Percentiles rank a stretch among this genome's conserved stretches.
Evolutionary conservation across 2,797 vertebrate genomes (phyloP).

Genomic region (Loriculus beryllinus): DNA sequence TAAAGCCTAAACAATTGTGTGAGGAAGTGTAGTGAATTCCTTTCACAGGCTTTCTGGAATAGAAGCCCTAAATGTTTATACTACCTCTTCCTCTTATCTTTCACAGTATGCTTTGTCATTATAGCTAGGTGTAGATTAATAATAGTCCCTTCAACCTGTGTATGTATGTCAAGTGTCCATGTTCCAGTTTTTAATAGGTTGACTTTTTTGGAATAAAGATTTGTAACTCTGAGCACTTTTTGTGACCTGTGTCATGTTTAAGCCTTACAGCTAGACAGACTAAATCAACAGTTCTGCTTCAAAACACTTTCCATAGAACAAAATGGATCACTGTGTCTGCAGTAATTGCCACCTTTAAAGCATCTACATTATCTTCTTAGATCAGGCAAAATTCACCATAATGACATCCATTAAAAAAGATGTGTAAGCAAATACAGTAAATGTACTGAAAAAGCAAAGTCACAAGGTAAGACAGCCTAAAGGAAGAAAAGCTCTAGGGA

Average conservation of each 20-base stretch:
- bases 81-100: not conserved
- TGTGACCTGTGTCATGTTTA: not conserved
- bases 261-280: not conserved
- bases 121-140: not conserved
- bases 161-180: not conserved
- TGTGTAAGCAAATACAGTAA: not conserved
- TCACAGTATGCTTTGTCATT: not conserved
- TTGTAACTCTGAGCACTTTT: not conserved
- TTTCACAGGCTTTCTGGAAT: not conserved
- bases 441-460: not conserved
- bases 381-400: not conserved
- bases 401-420: not conserved
- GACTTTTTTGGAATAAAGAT: constrained; percentile 23
- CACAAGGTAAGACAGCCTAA: not conserved
- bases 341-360: not conserved
- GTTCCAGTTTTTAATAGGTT: not conserved
- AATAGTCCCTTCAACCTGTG: not conserved
- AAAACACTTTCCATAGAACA: not conserved
- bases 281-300: not conserved
- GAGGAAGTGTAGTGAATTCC: not conserved
- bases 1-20: not conserved
- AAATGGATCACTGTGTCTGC: not conserved
- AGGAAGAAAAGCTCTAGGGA: not conserved
- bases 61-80: not conserved
- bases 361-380: not conserved